Evolutionary conservation across 1,140 invertebrate species (phyloP).

Genomic region (Helicoverpa armigera): DNA sequence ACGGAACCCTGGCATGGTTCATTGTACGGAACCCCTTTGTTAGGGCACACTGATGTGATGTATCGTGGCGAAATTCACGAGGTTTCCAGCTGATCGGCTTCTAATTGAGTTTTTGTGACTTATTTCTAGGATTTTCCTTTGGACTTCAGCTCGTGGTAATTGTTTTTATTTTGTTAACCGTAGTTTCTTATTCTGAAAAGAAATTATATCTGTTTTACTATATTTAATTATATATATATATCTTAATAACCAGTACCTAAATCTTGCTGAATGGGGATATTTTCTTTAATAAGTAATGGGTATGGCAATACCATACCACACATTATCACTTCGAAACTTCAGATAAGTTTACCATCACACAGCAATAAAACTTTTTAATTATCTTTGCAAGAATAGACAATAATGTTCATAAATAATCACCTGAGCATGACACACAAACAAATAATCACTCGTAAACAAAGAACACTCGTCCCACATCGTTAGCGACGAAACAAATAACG

Average conservation of each 20-base stretch:
- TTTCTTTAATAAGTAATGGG: not conserved
- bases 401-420: not conserved
- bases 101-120: conserved; percentile 30
- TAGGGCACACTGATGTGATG: conserved; percentile 38
- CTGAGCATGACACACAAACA: not conserved
- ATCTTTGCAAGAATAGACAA: too few species aligned
- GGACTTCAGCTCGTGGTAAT: too few species aligned
- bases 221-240: too few species aligned
- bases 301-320: not conserved
- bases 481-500: conserved; percentile 1
- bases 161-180: too few species aligned
- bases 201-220: too few species aligned
- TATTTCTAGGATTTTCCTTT: not conserved
- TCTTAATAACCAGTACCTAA: too few species aligned
- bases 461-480: conserved; percentile 1
- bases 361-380: too few species aligned
- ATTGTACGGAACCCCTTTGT: conserved; percentile 49
- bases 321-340: not conserved
- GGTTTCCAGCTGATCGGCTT: conserved; percentile 2
- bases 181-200: too few species aligned
- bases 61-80: conserved; percentile 24
- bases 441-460: not conserved
- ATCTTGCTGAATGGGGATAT: too few species aligned
- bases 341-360: too few species aligned
- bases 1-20: conserved; percentile 40